A percentile compares a stretch with the other conserved stretches of the same genome.
phyloP scores from a whole-genome alignment of 2,888 invertebrate species.

The Eupithecia tripunctaria region DNA sequence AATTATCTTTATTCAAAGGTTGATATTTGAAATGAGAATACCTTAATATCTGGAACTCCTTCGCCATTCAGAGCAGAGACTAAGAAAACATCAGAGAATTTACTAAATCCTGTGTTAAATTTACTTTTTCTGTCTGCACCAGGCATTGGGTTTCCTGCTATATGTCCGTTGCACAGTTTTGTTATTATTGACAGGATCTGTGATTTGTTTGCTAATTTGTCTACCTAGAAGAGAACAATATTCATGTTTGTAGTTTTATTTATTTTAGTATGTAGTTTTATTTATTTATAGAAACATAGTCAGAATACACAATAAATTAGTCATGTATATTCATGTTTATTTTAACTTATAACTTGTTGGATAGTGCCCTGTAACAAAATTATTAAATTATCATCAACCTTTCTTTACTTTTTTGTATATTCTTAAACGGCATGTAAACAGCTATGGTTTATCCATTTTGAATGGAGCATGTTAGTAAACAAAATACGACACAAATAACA shows the following conservation, averaged over 20 bases:
- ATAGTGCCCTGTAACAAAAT: background rate
- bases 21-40: slow-evolving; percentile 51
- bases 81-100: slow-evolving; percentile 95
- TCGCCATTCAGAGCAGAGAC: slow-evolving; percentile 93
- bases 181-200: slow-evolving; percentile 89
- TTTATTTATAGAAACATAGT: too few species aligned
- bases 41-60: slow-evolving; percentile 89
- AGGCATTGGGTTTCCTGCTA: slow-evolving; percentile 73
- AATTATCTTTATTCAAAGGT: background rate
- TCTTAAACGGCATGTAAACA: too few species aligned
- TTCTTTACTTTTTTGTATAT: too few species aligned
- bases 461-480: too few species aligned
- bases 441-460: too few species aligned
- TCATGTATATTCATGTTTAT: too few species aligned
- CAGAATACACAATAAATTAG: too few species aligned
- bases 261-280: too few species aligned
- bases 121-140: slow-evolving; percentile 54
- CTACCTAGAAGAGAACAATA: slow-evolving; percentile 82
- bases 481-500: too few species aligned
- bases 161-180: slow-evolving; percentile 86
- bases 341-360: too few species aligned
- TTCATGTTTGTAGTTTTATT: background rate
- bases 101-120: slow-evolving; percentile 63
- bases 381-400: background rate
- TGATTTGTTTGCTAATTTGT: slow-evolving; percentile 87